phyloP scores from a whole-genome alignment of 2,888 invertebrate species.

The Scrobipalpa costella region DNA sequence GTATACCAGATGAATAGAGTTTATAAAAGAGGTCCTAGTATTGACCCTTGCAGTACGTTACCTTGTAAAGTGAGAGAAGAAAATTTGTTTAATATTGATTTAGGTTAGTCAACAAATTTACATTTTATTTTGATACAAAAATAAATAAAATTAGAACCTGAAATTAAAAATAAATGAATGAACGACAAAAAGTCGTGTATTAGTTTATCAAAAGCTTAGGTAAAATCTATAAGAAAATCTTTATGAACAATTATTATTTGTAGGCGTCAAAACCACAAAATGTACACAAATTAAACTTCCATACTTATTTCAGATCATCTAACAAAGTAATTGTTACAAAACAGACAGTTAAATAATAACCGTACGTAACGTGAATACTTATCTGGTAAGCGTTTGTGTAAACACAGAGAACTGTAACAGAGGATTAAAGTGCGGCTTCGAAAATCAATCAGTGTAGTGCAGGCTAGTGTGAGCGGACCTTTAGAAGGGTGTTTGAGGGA shows the following conservation, averaged over 20 bases:
- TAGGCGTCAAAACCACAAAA: conserved; percentile 7
- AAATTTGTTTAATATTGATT: neutral
- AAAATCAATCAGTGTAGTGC: conserved; percentile 66
- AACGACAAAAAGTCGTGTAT: neutral
- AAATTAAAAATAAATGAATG: neutral
- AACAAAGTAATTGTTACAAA: conserved; percentile 12
- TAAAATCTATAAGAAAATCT: neutral
- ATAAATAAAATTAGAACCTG: too few species aligned
- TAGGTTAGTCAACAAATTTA: neutral
- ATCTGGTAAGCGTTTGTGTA: conserved; percentile 77
- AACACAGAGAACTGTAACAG: conserved; percentile 70
- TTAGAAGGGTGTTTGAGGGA: neutral
- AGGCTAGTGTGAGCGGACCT: conserved; percentile 34
- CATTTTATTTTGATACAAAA: too few species aligned
- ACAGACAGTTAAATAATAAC: conserved; percentile 21
- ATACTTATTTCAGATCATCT: neutral
- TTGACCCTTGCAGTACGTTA: conserved; percentile 13
- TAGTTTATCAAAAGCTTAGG: neutral
- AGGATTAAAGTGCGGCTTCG: conserved; percentile 72
- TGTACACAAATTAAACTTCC: neutral
- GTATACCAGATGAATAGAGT: neutral
- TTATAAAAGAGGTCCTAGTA: neutral
- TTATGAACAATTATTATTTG: neutral
- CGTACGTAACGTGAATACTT: conserved; percentile 64
- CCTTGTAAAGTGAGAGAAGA: neutral